A percentile compares a stretch with the other conserved stretches of the same genome.
Evolutionary conservation across 2,888 invertebrate genomes (phyloP).

Genomic region (Spialia ferax): DNA sequence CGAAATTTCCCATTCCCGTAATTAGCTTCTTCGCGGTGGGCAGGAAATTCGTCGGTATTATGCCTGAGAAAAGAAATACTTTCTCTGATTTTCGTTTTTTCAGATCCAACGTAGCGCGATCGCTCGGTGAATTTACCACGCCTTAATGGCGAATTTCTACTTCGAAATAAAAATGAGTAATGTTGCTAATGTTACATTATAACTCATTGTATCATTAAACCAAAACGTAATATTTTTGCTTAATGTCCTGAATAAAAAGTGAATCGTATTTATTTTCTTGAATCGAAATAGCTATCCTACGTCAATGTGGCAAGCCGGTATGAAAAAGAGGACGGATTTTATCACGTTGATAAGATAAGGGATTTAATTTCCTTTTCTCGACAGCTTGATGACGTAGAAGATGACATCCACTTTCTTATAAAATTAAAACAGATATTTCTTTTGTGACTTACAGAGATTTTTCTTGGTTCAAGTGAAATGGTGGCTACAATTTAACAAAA

Average conservation of each 20-base stretch:
- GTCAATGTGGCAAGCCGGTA: constrained; percentile 51
- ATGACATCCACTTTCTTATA: constrained; percentile 57
- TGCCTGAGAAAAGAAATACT: constrained; percentile 51
- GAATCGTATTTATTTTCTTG: constrained; percentile 27
- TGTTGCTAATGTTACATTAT: constrained; percentile 46
- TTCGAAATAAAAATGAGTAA: constrained; percentile 49
- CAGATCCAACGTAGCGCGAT: constrained; percentile 52
- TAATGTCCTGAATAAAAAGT: constrained; percentile 30
- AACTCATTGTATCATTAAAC: constrained; percentile 41
- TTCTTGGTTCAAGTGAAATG: constrained; percentile 37
- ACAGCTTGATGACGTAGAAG: constrained; percentile 67
- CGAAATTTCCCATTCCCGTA: constrained; percentile 57
- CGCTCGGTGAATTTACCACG: constrained; percentile 52
- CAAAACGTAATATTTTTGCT: constrained; percentile 37
- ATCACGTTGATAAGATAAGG: constrained; percentile 68
- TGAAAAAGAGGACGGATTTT: constrained; percentile 67
- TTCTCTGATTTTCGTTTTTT: constrained; percentile 54
- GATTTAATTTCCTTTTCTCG: constrained; percentile 75
- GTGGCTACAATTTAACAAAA: constrained; percentile 22
- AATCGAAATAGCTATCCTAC: constrained; percentile 29
- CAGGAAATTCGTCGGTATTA: constrained; percentile 50
- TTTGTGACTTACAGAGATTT: constrained; percentile 37
- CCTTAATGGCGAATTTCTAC: constrained; percentile 54
- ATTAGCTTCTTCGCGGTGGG: constrained; percentile 53
- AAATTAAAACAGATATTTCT: constrained; percentile 56